phyloP scores from a whole-genome alignment of 2,113 vertebrate genomes.

The Austrofundulus limnaeus region DNA sequence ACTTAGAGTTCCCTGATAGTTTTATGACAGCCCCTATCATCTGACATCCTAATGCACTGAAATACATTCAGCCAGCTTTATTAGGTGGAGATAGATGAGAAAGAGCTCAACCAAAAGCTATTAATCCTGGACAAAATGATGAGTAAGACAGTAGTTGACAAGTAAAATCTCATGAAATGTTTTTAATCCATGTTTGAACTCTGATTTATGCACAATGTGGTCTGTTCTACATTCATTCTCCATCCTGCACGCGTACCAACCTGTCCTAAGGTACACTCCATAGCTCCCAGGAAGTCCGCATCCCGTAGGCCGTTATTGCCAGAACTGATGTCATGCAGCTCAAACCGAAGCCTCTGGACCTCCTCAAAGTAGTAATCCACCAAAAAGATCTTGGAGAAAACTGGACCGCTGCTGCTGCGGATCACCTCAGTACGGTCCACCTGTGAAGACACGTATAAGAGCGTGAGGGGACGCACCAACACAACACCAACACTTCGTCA shows the following conservation, averaged over 20 bases:
- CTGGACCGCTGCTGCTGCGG: slow-evolving; percentile 90
- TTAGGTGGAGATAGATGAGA: neutral
- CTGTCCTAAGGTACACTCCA: slow-evolving; percentile 98
- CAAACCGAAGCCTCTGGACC: slow-evolving; percentile 93
- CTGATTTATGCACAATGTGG: neutral
- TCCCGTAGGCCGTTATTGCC: slow-evolving; percentile 96
- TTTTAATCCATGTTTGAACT: neutral
- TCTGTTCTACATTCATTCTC: neutral
- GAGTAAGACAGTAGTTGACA: neutral
- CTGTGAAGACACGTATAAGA: slow-evolving; percentile 67
- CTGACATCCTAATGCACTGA: too few relatives aligned
- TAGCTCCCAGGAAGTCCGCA: slow-evolving; percentile 92
- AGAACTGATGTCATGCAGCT: slow-evolving; percentile 96
- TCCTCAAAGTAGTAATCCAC: slow-evolving; percentile 99
- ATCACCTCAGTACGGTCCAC: slow-evolving; percentile 98
- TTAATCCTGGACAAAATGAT: neutral
- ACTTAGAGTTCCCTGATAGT: too few relatives aligned
- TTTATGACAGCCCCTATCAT: slow-evolving; percentile 6
- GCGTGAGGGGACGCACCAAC: too few relatives aligned
- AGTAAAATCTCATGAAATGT: neutral
- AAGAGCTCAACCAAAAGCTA: neutral
- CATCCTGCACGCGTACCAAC: slow-evolving; percentile 67
- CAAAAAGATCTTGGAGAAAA: slow-evolving; percentile 95
- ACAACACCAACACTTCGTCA: slow-evolving; percentile 10
- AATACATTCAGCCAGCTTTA: neutral